Evolutionary conservation across 1,140 invertebrate genomes (phyloP).

Genomic region (Cotesia glomerata): DNA sequence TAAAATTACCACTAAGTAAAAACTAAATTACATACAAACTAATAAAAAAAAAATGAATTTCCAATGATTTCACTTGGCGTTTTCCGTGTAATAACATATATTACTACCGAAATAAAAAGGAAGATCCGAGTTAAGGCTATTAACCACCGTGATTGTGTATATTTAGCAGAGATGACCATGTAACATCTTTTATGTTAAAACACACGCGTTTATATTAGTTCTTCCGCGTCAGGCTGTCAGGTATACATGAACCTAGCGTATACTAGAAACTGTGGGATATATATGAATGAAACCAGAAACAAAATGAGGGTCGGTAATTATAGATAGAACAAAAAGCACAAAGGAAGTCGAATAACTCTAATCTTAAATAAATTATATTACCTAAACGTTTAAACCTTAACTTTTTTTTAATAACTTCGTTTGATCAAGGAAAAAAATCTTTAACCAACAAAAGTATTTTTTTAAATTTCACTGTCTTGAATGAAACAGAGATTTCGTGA

Average conservation of each 20-base stretch:
- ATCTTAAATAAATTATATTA: slow-evolving; percentile 46
- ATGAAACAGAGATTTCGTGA: too few relatives aligned
- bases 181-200: not conserved
- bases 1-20: too few relatives aligned
- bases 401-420: not conserved
- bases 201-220: not conserved
- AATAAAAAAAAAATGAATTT: too few relatives aligned
- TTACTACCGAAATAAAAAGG: not conserved
- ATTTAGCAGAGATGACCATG: not conserved
- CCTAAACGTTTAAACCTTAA: slow-evolving; percentile 37
- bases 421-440: too few relatives aligned
- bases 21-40: too few relatives aligned
- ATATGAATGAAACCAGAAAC: slow-evolving; percentile 45
- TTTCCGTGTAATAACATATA: not conserved
- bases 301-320: slow-evolving; percentile 50
- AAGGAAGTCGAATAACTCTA: slow-evolving; percentile 23
- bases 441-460: too few relatives aligned
- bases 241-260: slow-evolving; percentile 1
- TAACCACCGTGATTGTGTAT: slow-evolving; percentile 5
- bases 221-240: not conserved
- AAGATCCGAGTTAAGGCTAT: slow-evolving; percentile 11
- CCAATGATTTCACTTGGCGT: too few relatives aligned
- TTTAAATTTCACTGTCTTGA: too few relatives aligned
- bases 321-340: slow-evolving; percentile 37
- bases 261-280: not conserved